phyloP scores from a whole-genome alignment of 2,113 vertebrate species.

The Rhinolophus sinicus region DNA sequence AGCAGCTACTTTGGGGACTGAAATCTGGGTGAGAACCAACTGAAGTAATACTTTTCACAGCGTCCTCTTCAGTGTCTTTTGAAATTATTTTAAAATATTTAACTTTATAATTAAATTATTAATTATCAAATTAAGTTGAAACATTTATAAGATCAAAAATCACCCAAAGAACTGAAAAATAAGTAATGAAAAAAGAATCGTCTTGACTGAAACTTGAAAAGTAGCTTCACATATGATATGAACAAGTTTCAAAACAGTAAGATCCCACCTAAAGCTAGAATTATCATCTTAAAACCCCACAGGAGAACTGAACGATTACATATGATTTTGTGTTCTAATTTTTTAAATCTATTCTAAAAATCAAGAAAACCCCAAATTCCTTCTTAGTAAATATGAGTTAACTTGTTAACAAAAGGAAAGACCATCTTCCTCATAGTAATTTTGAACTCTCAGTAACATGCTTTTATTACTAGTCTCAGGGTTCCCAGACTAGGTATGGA shows the following conservation, averaged over 20 bases:
- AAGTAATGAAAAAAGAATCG: neutral
- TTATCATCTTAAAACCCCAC: neutral
- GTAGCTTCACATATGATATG: neutral
- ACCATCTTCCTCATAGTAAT: neutral
- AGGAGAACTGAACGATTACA: neutral
- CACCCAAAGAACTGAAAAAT: slow-evolving; percentile 5
- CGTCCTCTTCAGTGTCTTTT: neutral
- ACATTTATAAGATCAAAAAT: neutral
- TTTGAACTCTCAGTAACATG: neutral
- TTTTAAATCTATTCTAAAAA: neutral
- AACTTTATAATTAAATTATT: slow-evolving; percentile 19
- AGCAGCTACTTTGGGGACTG: neutral
- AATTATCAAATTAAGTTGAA: slow-evolving; percentile 34
- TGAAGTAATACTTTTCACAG: neutral
- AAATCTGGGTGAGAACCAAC: neutral
- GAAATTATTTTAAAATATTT: slow-evolving; percentile 9
- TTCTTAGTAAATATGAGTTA: slow-evolving; percentile 9
- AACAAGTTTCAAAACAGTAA: slow-evolving; percentile 42
- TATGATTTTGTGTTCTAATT: neutral
- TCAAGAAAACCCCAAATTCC: neutral
- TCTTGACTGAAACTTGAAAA: slow-evolving; percentile 10
- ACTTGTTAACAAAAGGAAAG: neutral
- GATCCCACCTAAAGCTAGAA: neutral
- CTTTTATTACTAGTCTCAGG: neutral
- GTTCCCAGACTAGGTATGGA: neutral